These are phyloP conservation scores for Halictus ligatus DNA, from an alignment of 2,888 invertebrate genomes.

Conservation along the genomic window DNA sequence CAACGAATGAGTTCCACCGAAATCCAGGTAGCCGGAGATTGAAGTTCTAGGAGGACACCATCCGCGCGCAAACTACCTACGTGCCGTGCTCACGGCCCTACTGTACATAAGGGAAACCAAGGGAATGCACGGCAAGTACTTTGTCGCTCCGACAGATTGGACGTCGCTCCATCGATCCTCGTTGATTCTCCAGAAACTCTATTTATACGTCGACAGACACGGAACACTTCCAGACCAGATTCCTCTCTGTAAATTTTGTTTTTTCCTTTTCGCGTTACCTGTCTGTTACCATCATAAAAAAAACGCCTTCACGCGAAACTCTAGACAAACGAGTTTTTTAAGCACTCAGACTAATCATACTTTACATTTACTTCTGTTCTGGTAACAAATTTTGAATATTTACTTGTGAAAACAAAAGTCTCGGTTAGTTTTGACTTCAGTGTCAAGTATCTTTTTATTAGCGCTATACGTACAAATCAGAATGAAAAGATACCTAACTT, in stretches of 20 bases:
- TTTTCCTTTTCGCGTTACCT: neutral
- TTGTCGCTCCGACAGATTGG: slow-evolving; percentile 66
- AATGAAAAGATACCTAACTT: too few species aligned
- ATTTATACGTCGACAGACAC: slow-evolving; percentile 56
- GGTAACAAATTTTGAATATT: too few species aligned
- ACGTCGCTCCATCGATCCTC: slow-evolving; percentile 69
- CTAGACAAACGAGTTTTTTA: too few species aligned
- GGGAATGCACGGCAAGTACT: slow-evolving; percentile 23
- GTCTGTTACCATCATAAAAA: neutral
- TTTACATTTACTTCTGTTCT: too few species aligned
- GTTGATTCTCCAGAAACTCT: slow-evolving; percentile 62
- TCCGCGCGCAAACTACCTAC: slow-evolving; percentile 36
- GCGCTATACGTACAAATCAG: too few species aligned
- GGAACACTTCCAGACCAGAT: slow-evolving; percentile 50
- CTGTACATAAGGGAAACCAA: slow-evolving; percentile 22
- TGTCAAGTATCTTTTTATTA: too few species aligned
- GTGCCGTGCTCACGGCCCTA: neutral
- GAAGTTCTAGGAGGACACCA: slow-evolving; percentile 55
- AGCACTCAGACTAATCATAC: too few species aligned
- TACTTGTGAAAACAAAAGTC: too few species aligned
- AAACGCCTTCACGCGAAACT: neutral
- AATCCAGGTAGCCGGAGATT: slow-evolving; percentile 52
- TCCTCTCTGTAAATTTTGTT: slow-evolving; percentile 14
- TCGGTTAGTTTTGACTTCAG: too few species aligned
- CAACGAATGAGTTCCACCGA: slow-evolving; percentile 27